Evolutionary conservation across 2,113 vertebrate species (phyloP).

Genomic region (Barbus barbus): DNA sequence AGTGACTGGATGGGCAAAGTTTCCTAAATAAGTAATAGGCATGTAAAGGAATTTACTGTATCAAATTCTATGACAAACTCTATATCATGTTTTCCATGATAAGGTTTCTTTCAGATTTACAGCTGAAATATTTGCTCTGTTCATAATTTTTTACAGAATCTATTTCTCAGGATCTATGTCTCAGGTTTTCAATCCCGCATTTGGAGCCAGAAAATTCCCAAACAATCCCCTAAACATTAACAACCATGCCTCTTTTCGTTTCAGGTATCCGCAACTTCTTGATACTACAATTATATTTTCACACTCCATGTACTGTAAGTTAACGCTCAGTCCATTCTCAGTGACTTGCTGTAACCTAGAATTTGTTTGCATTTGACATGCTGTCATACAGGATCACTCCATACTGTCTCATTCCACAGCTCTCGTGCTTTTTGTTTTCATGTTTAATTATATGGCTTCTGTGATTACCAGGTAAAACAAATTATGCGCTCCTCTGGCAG

Average conservation of each 20-base stretch:
- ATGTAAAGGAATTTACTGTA: too few species aligned
- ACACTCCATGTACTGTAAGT: neutral
- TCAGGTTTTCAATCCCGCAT: too few species aligned
- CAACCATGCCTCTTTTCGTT: neutral
- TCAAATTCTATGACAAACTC: too few species aligned
- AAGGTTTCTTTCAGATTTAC: too few species aligned
- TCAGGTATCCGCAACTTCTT: neutral
- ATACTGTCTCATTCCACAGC: neutral
- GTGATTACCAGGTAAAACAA: slow-evolving; percentile 76
- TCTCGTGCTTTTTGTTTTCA: slow-evolving; percentile 56
- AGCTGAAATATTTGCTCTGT: too few species aligned
- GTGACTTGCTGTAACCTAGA: neutral
- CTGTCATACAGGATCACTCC: neutral
- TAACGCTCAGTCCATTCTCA: neutral
- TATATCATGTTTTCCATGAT: too few species aligned
- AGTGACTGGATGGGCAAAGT: too few species aligned
- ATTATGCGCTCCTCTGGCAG: slow-evolving; percentile 71
- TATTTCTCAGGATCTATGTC: too few species aligned
- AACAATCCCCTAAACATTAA: neutral
- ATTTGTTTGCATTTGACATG: neutral
- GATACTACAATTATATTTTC: neutral
- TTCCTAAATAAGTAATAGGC: too few species aligned
- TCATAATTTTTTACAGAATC: too few species aligned
- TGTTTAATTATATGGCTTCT: slow-evolving; percentile 67
- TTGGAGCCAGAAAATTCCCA: too few species aligned